Evolutionary conservation across 2,113 vertebrate species (phyloP).

Genomic region (Aspiorhynchus laticeps): DNA sequence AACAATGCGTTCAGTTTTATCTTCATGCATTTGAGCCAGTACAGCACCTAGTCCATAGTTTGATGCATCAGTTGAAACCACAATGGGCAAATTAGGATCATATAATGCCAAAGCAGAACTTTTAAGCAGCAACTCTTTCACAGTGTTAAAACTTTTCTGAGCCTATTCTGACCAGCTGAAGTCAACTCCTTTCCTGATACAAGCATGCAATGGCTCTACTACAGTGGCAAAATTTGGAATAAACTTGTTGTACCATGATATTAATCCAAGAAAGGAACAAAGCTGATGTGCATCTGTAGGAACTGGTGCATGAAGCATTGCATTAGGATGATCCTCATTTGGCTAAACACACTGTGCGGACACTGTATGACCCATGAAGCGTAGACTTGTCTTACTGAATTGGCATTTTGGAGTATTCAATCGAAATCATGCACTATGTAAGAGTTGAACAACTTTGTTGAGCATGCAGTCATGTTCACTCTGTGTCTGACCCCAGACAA

Average conservation of each 20-base stretch:
- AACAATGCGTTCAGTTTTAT: too few species aligned
- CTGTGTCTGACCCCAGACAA: background rate
- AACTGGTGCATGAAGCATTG: background rate
- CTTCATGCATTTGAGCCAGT: too few species aligned
- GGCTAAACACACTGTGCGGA: background rate
- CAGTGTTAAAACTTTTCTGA: background rate
- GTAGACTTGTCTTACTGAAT: background rate
- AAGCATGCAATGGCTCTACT: background rate
- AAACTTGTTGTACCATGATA: background rate
- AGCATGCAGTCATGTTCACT: background rate
- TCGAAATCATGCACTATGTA: background rate
- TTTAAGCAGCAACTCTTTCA: background rate
- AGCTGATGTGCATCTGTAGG: background rate
- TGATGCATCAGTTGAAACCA: too few species aligned
- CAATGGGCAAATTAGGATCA: background rate
- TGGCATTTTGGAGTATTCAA: background rate
- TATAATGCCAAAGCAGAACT: background rate
- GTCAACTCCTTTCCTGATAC: background rate
- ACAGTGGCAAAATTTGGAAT: background rate
- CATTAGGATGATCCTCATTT: background rate
- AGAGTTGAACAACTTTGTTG: too few species aligned
- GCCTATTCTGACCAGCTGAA: background rate
- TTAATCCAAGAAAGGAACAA: background rate
- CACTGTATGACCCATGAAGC: too few species aligned
- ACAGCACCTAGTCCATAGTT: too few species aligned